Percentiles rank a stretch among this genome's conserved stretches.
Conservation (phyloP, 2,113 vertebrate species). For the Helogale parvula region DNA sequence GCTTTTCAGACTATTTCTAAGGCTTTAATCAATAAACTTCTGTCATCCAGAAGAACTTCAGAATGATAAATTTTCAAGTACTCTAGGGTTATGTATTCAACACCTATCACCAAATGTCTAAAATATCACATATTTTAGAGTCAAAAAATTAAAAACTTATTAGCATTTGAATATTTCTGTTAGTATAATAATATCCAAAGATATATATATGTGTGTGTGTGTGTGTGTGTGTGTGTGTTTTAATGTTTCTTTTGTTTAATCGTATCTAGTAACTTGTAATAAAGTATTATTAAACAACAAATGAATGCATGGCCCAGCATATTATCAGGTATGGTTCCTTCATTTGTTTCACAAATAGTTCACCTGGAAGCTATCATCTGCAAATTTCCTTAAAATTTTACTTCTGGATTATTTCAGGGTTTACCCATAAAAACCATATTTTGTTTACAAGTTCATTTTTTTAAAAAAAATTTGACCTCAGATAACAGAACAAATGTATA, state of each 20-base stretch:
- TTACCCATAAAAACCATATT: background rate
- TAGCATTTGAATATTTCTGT: background rate
- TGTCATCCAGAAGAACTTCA: background rate
- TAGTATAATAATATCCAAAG: background rate
- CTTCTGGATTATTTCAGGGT: background rate
- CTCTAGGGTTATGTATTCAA: background rate
- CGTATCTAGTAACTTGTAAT: background rate
- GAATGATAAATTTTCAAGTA: background rate
- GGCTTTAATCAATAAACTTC: background rate
- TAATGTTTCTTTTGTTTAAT: background rate
- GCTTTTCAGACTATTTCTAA: background rate
- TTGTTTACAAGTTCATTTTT: background rate
- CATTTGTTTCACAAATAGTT: conserved; percentile 12
- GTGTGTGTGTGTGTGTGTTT: no score
- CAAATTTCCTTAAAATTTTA: background rate
- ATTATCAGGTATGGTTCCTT: background rate
- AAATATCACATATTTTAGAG: conserved; percentile 2
- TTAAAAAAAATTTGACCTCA: background rate
- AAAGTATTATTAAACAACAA: background rate
- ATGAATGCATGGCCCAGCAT: background rate
- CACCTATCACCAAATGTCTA: background rate
- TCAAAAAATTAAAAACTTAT: background rate
- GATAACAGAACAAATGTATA: background rate
- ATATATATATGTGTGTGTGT: background rate
- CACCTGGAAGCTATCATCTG: background rate